Evolutionary conservation across 2,888 invertebrate genomes (phyloP), one percentile per base, ranked within the genome.

Genomic region (Drosophila melanocephala): DNA sequence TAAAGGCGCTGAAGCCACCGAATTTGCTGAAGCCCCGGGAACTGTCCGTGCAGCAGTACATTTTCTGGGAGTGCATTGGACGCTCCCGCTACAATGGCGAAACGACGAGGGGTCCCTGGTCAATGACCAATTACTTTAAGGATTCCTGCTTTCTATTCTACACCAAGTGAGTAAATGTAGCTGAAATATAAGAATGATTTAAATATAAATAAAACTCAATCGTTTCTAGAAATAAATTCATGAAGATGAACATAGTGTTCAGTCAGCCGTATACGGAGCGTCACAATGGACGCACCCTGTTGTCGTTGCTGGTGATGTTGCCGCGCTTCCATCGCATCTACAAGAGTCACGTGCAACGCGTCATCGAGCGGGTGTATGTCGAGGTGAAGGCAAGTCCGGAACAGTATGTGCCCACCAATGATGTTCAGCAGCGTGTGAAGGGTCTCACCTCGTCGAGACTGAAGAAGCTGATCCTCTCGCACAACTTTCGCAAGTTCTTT

Each of bases 51-150:
- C 91, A 94, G n/a, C 95, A 95, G 71, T 97, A 96, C 90, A 95
- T 96, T 83, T 93, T 97, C 42, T 93, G 97, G 69, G 97, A 97
- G 93, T 93, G 96, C 83, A 95, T 97, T 42, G 97, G 96, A 2
- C 95, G 97, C 72, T 93, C 96, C 1, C 94, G 97, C 44, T 94
- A 94, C 77, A 95, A 95, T 79, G 97, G 97, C 0, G 96, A 96
- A 93, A 94, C 95, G 7, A 96, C 96, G 0, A 94, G 95, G 63
- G 96, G 96, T 14, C 95, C 94, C 71, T 94, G 94, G 72, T 95
- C 96, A 12, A 89, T 96, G 12, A 91, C 93, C 56, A 84, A 93
- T 14, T 93, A 94, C 53, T 94, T 94, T 56, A 95, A 95, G 80
- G 96, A 96, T 92, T 92, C 95, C 0, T 96, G 96, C 87, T 94